Evolutionary conservation across 2,888 invertebrate genomes (phyloP), one percentile per base, ranked within the genome.

Genomic region (Serripes groenlandicus): DNA sequence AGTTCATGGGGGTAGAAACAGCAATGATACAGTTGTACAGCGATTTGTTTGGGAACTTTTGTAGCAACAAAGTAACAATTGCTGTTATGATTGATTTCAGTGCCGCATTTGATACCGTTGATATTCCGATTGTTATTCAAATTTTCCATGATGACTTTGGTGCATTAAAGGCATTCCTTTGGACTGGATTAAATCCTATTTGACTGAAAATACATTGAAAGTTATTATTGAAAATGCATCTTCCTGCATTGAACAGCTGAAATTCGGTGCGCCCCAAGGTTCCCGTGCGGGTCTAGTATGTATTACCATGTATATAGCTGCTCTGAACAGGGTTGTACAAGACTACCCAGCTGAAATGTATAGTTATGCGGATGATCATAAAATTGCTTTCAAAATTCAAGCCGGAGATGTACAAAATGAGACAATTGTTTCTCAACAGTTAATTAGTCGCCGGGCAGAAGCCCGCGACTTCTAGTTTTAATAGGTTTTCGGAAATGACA

Each of bases 81-180:
- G 83, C 78, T 21, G 75, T 78, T 35, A 83, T 83, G 83, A 68
- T 83, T 71, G 78, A 82, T 62, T 72, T 75, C 21, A 78, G 82
- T 78, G 66, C 78, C 15, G 75, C 81, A 42, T 82, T 78, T 37
- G 78, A 82, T 52, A 82, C 82, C 42, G 37, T 78, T 28, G 83
- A 78, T 37, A 78, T 83, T 71, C 72, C 78, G 26, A 78, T 60
- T 23, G 32, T 62, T 35, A 26, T 81, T 60, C 35, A 73, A 34
- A 42, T 76, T 32, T 23, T 76, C 23, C 21, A 73, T 9, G 35
- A 73, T 73, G 71, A 71, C 60, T 76, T 81, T 76, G 72, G 72
- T 26, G n/a, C n/a, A 78, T 75, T 7, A 21, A 62, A 42, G 75
- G 56, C n/a, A 70, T 42, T 37, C 77, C 77, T 26, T 35, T 81